These are phyloP conservation scores for Huso huso DNA, from an alignment of 2,797 vertebrate species.

Conservation along the genomic window DNA sequence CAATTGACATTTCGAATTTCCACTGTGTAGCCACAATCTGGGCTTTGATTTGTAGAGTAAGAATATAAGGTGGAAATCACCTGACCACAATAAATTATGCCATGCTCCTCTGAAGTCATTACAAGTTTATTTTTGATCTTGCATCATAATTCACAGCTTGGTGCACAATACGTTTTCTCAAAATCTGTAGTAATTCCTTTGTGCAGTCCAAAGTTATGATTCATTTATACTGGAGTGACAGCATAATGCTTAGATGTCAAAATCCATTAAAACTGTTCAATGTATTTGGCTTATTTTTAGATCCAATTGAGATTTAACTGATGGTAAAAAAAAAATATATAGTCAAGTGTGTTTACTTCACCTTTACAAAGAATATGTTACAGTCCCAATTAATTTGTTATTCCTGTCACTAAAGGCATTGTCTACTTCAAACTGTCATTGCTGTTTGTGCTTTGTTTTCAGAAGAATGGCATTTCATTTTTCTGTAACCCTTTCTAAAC, in stretches of 20 bases:
- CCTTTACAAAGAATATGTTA: constrained; percentile 98
- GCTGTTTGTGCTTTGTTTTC: constrained; percentile 71
- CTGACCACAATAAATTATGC: constrained; percentile 82
- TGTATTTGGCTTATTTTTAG: constrained; percentile 99
- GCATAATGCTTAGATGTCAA: constrained; percentile 98
- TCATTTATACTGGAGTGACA: constrained; percentile 99
- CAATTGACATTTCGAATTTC: constrained; percentile 63
- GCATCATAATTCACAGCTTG: constrained; percentile 92
- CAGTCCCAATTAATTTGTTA: constrained; percentile 99
- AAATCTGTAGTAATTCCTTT: constrained; percentile 97
- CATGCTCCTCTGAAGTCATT: constrained; percentile 72
- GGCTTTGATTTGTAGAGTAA: constrained; percentile 36
- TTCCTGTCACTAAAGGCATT: constrained; percentile 97
- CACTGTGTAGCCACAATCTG: constrained; percentile 39
- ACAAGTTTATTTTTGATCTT: constrained; percentile 90
- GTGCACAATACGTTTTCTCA: constrained; percentile 87
- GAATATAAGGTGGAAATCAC: constrained; percentile 51
- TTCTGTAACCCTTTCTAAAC: constrained; percentile 71
- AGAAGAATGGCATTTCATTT: constrained; percentile 74
- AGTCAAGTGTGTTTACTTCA: constrained; percentile 99
- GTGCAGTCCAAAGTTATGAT: constrained; percentile 96
- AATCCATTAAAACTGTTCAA: constrained; percentile 99
- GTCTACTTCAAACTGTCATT: constrained; percentile 95
- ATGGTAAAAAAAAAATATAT: constrained; percentile 98
- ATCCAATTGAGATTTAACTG: constrained; percentile 99